Conservation (phyloP, 2,113 vertebrate species). For the Prinia subflava region DNA sequence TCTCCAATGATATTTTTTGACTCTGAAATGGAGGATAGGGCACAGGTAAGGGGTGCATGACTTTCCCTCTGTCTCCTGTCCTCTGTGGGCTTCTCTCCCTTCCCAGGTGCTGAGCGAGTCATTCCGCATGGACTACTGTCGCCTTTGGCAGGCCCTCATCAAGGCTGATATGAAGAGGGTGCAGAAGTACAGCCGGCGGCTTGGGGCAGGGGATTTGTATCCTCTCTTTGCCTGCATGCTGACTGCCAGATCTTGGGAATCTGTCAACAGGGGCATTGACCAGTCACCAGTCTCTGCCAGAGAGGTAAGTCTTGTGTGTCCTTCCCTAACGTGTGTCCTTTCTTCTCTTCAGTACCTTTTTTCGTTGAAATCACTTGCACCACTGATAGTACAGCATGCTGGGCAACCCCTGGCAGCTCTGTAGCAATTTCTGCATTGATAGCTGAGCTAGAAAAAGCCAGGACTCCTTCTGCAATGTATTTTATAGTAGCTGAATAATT, state of each 20-base stretch:
- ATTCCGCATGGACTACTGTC: constrained; percentile 91
- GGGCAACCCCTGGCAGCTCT: neutral
- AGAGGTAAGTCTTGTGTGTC: constrained; percentile 78
- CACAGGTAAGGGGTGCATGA: neutral
- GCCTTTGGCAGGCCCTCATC: constrained; percentile 93
- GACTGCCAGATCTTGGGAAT: constrained; percentile 90
- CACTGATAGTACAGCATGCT: neutral
- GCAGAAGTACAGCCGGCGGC: constrained; percentile 83
- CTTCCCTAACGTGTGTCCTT: fast-evolving
- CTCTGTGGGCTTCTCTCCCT: neutral
- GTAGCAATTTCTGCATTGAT: neutral
- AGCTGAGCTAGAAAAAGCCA: neutral
- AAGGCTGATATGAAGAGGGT: constrained; percentile 82
- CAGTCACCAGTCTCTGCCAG: constrained; percentile 78
- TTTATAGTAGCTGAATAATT: neutral
- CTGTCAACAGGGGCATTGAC: constrained; percentile 86
- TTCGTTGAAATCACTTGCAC: neutral
- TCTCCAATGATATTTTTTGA: neutral
- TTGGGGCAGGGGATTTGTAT: constrained; percentile 90
- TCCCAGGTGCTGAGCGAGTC: constrained; percentile 81
- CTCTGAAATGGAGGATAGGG: neutral
- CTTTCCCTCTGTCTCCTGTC: neutral
- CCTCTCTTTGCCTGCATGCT: constrained; percentile 93
- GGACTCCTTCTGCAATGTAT: neutral
- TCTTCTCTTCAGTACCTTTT: neutral